phyloP scores from a whole-genome alignment of 2,797 vertebrate species.

The Heterohyrax brucei region DNA sequence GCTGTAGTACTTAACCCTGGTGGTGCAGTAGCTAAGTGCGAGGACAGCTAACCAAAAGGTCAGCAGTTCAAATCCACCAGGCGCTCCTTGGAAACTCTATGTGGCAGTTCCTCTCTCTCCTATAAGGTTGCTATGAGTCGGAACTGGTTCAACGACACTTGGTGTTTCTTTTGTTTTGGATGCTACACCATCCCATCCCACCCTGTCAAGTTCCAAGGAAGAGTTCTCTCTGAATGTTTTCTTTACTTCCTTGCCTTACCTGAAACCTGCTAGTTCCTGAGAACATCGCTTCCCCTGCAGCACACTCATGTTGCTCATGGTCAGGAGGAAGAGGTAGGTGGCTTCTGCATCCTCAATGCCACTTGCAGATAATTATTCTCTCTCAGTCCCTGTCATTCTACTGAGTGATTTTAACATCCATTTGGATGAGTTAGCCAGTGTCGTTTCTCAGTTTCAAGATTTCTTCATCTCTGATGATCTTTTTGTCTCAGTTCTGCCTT shows the following conservation, averaged over 20 bases:
- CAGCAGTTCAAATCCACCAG: no score
- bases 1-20: no score
- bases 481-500: conserved; percentile 9
- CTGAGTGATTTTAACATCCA: neutral
- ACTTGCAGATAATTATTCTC: conserved; percentile 28
- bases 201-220: neutral
- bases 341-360: neutral
- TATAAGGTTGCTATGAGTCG: no score
- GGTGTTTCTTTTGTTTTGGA: neutral
- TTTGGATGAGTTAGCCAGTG: neutral
- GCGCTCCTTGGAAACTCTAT: no score
- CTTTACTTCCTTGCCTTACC: neutral
- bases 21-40: no score
- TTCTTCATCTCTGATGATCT: neutral
- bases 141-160: no score
- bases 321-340: neutral
- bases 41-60: no score
- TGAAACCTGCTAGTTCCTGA: neutral
- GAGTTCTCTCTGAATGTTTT: neutral
- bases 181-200: neutral
- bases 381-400: neutral
- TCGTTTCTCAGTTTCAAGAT: neutral
- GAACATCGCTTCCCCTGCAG: neutral
- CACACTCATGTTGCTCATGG: neutral
- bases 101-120: no score